Evolutionary conservation across 2,113 vertebrate genomes (phyloP).

Genomic region (Nesoenas mayeri): DNA sequence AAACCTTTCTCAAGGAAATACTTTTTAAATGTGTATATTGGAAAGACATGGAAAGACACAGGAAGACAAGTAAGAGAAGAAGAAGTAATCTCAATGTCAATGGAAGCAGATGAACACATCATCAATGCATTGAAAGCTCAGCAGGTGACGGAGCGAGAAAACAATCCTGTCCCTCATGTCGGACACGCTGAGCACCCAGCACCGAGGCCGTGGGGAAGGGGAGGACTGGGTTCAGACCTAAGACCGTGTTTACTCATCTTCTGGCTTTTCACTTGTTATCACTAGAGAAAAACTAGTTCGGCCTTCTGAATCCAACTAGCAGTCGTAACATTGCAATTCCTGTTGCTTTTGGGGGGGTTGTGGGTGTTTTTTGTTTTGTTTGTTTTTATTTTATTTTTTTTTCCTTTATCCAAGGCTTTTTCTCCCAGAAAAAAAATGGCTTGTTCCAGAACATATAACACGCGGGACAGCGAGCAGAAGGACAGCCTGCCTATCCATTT

Average conservation of each 20-base stretch:
- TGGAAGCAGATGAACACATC: not conserved
- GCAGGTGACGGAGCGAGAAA: not conserved
- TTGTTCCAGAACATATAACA: not conserved
- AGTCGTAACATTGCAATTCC: not conserved
- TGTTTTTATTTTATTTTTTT: not conserved
- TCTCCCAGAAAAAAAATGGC: not conserved
- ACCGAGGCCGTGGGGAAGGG: not conserved
- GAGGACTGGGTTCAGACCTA: not conserved
- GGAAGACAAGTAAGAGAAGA: not conserved
- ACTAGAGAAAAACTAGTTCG: not conserved
- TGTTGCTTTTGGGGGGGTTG: not conserved
- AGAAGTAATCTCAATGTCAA: not conserved
- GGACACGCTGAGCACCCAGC: not conserved
- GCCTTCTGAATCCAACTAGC: not conserved
- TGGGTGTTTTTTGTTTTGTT: not conserved
- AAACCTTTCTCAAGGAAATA: not conserved
- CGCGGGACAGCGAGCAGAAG: not conserved
- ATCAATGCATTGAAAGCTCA: not conserved
- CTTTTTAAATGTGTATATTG: not conserved
- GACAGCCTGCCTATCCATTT: slow-evolving; percentile 25
- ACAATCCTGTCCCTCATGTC: not conserved
- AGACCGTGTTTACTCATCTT: slow-evolving; percentile 29
- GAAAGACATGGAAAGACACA: not conserved
- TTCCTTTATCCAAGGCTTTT: not conserved
- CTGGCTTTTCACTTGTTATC: slow-evolving; percentile 42